Evolutionary conservation across 30 jellyfish, hydroid and myxozoan species (phyloP).

Genomic region (Catostylus mosaicus): DNA sequence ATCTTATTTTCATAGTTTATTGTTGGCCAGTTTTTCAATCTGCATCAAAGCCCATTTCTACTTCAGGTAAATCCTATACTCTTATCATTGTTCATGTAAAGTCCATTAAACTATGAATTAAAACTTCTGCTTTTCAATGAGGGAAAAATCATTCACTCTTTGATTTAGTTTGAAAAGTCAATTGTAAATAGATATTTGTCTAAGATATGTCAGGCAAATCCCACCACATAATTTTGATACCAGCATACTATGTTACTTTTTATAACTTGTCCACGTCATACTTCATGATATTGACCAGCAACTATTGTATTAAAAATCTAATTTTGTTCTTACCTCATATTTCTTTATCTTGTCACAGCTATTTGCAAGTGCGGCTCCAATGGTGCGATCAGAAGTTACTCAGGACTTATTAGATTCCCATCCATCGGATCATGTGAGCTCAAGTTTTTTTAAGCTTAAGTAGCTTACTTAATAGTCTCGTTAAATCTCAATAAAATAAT

Average conservation of each 20-base stretch:
- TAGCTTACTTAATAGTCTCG: too few species aligned
- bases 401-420: slow-evolving; percentile 38
- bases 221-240: too few species aligned
- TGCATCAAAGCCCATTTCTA: slow-evolving; percentile 89
- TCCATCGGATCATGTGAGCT: slow-evolving; percentile 59
- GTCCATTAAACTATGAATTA: neutral
- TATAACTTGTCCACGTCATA: too few species aligned
- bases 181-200: too few species aligned
- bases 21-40: slow-evolving; percentile 64
- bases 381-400: slow-evolving; percentile 69
- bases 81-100: neutral
- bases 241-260: too few species aligned
- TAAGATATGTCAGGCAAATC: too few species aligned
- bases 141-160: too few species aligned
- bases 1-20: slow-evolving; percentile 61
- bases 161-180: too few species aligned
- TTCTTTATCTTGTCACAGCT: slow-evolving; percentile 28
- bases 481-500: too few species aligned
- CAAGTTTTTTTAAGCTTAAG: neutral
- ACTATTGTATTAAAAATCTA: too few species aligned
- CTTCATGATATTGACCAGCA: too few species aligned
- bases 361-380: slow-evolving; percentile 97
- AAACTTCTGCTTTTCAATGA: too few species aligned
- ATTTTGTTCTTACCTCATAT: neutral
- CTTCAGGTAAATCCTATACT: slow-evolving; percentile 72